These are phyloP conservation scores for Apis mellifera DNA, from an alignment of 1,140 invertebrate genomes.

Conservation along the genomic window Amel_HAv3.1 CM009931.2:17656001-17656500, in stretches of 20 bases:
- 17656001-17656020: too few species aligned
- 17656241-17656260: slow-evolving; percentile 39
- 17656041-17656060: too few species aligned
- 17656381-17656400: slow-evolving; percentile 36
- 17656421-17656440: not conserved
- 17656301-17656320: slow-evolving; percentile 36
- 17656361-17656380: slow-evolving; percentile 48
- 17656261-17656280: slow-evolving; percentile 24
- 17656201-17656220: slow-evolving; percentile 2
- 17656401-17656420: not conserved
- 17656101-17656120: too few species aligned
- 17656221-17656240: slow-evolving; percentile 35
- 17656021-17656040: too few species aligned
- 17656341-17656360: slow-evolving; percentile 51
- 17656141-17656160: not conserved
- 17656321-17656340: slow-evolving; percentile 40
- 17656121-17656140: too few species aligned
- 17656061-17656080: too few species aligned
- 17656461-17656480: too few species aligned
- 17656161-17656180: not conserved
- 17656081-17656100: too few species aligned
- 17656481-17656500: not conserved
- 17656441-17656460: not conserved
- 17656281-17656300: slow-evolving; percentile 50
- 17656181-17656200: not conserved